phyloP scores from a whole-genome alignment of 2,113 vertebrate genomes.

The Uropsilus gracilis region DNA sequence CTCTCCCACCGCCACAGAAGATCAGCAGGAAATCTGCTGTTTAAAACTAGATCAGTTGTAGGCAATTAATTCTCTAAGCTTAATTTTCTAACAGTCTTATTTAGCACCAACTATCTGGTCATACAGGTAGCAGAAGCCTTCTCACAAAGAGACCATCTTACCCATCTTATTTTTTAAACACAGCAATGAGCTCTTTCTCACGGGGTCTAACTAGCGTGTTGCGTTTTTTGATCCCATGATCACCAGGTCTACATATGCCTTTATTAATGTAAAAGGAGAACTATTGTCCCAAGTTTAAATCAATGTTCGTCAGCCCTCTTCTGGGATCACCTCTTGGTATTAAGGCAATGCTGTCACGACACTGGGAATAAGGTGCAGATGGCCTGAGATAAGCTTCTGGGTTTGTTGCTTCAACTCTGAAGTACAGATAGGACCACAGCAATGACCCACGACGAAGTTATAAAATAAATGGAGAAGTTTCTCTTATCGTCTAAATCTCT shows the following conservation, averaged over 20 bases:
- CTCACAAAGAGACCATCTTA: conserved; percentile 67
- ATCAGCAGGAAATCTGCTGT: conserved; percentile 6
- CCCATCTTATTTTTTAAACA: conserved; percentile 70
- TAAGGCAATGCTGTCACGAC: conserved; percentile 44
- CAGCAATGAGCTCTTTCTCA: conserved; percentile 83
- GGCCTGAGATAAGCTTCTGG: conserved; percentile 28
- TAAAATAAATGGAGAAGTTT: conserved; percentile 52
- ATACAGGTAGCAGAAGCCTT: neutral
- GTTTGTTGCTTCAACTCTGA: neutral
- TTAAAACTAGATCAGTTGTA: conserved; percentile 3
- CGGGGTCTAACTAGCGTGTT: conserved; percentile 84
- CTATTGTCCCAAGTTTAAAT: conserved; percentile 66
- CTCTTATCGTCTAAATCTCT: conserved; percentile 62
- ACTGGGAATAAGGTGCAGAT: neutral
- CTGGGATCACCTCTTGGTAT: conserved; percentile 27
- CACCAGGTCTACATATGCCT: conserved; percentile 75
- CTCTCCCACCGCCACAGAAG: neutral
- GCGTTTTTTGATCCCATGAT: conserved; percentile 83
- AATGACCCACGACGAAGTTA: conserved; percentile 34
- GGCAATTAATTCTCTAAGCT: conserved; percentile 58
- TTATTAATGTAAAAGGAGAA: conserved; percentile 72
- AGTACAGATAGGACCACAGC: neutral
- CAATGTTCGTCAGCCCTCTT: conserved; percentile 58
- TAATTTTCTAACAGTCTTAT: conserved; percentile 49
- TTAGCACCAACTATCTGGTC: conserved; percentile 53